Conservation (phyloP, 2,888 invertebrate species). For the Tanypteryx hageni region DNA sequence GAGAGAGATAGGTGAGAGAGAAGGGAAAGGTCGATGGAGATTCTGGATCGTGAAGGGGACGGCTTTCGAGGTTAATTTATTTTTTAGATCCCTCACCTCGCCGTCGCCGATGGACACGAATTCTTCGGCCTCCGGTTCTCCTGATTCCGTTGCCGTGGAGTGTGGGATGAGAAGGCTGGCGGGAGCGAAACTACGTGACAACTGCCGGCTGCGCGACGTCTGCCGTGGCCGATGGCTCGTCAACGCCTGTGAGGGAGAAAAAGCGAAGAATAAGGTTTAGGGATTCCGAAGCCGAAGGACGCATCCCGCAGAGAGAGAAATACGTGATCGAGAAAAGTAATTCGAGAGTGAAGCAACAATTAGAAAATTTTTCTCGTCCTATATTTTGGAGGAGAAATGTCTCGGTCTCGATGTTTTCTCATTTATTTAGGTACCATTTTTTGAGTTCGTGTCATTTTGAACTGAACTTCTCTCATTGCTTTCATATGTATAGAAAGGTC, state of each 20-base stretch:
- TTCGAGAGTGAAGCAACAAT: not conserved
- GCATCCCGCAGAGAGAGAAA: not conserved
- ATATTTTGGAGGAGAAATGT: too few species aligned
- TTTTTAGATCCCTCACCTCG: conserved; percentile 4
- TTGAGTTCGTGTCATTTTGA: too few species aligned
- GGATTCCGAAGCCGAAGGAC: not conserved
- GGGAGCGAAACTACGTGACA: conserved; percentile 85
- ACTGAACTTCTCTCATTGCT: too few species aligned
- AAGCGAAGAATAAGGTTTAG: not conserved
- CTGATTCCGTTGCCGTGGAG: conserved; percentile 71
- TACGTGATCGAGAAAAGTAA: not conserved
- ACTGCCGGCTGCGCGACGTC: conserved; percentile 80
- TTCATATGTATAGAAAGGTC: too few species aligned
- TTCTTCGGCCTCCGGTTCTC: conserved; percentile 72
- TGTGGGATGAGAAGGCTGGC: conserved; percentile 70
- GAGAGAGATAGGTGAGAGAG: not conserved
- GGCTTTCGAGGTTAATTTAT: not conserved
- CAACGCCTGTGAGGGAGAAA: conserved; percentile 77
- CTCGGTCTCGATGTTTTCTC: too few species aligned
- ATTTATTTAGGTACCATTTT: too few species aligned
- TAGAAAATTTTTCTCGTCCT: not conserved
- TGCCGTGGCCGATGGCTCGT: conserved; percentile 80
- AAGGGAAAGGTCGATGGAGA: not conserved
- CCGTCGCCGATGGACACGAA: conserved; percentile 75
- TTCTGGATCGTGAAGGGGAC: not conserved